Evolutionary conservation across 1,140 invertebrate genomes (phyloP), one percentile per base, ranked within the genome.

Genomic region (Batillaria attramentaria): DNA sequence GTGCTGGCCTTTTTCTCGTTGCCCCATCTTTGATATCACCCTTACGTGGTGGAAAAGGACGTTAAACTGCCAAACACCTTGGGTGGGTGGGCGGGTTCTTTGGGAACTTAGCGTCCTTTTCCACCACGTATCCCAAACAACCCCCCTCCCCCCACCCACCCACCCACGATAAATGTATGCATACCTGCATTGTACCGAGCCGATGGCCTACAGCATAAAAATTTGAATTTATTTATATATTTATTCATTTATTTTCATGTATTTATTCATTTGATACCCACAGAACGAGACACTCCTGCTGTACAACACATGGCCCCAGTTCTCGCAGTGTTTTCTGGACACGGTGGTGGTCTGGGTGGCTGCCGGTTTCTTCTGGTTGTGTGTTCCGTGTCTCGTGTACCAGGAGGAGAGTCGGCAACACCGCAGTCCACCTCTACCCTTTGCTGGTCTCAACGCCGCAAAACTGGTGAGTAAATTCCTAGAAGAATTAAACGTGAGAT

Each of bases 321-420:
- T 87, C 33, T 81, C 84, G 3, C 35, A 65, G 4, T 87, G 86
- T 81, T 87, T 87, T 70, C 79, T 83, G 60, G 69, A 83, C n/a
- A 97, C 96, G 3, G 93, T 95, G 1, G 88, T 98, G 42, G 92
- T 96, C 68, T 98, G 96, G 96, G 89, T 94, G 60, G 97, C 97
- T 2, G 97, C 96, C 90, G 90, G 93, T 33, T 96, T 96, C 89
- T 91, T 98, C 8, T 97, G 95, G 95, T 72, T 94, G 0, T 95
- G 95, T 84, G 92, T 94, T 10, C 91, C 94, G 5, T 90, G 97
- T 50, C 96, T 98, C 87, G 90, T 95, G n/a, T 39, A 69, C 76
- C 39, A 13, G 8, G 28, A 72, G 33, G 0, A 46, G 24, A 46
- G 50, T 28, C 3, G 31, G 4, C 42, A 62, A 62, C 39, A 46